Evolutionary conservation across 2,797 vertebrate genomes (phyloP).

Genomic region (Microctenopoma steveboyesi): DNA sequence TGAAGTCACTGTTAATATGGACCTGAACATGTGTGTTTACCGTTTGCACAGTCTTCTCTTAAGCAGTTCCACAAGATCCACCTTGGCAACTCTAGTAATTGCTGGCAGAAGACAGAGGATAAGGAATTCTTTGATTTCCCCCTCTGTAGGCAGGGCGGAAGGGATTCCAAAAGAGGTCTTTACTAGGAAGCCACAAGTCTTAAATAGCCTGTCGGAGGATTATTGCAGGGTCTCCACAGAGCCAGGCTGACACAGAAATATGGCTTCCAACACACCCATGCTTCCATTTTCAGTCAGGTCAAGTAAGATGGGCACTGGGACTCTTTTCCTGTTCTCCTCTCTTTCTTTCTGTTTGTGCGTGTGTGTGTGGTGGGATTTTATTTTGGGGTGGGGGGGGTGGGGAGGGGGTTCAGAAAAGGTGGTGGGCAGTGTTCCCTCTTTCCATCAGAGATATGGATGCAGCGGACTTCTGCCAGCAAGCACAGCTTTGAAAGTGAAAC

Average conservation of each 20-base stretch:
- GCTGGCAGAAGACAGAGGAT: background rate
- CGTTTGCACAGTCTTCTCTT: background rate
- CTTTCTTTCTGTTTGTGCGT: conserved; percentile 6
- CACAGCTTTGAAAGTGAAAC: conserved; percentile 92
- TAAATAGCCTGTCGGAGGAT: conserved; percentile 65
- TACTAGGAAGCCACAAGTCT: conserved; percentile 58
- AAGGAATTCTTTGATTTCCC: background rate
- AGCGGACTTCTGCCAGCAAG: conserved; percentile 82
- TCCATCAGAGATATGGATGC: conserved; percentile 81
- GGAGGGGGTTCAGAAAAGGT: conserved; percentile 71
- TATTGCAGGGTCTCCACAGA: conserved; percentile 53
- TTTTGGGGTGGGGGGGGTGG: conserved; percentile 11
- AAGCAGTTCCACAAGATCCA: conserved; percentile 7
- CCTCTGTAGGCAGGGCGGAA: conserved; percentile 10
- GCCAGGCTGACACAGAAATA: conserved; percentile 47
- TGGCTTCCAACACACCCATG: conserved; percentile 40
- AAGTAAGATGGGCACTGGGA: conserved; percentile 19
- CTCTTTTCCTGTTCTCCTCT: background rate
- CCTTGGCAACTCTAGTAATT: conserved; percentile 13
- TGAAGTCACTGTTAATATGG: background rate
- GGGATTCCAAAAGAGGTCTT: conserved; percentile 45
- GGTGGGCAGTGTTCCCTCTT: conserved; percentile 82
- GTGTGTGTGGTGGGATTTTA: no score
- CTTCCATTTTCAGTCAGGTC: conserved; percentile 52
- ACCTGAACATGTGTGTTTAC: no score